phyloP scores from a whole-genome alignment of 2,888 invertebrate species.

The Julus scandinavius region DNA sequence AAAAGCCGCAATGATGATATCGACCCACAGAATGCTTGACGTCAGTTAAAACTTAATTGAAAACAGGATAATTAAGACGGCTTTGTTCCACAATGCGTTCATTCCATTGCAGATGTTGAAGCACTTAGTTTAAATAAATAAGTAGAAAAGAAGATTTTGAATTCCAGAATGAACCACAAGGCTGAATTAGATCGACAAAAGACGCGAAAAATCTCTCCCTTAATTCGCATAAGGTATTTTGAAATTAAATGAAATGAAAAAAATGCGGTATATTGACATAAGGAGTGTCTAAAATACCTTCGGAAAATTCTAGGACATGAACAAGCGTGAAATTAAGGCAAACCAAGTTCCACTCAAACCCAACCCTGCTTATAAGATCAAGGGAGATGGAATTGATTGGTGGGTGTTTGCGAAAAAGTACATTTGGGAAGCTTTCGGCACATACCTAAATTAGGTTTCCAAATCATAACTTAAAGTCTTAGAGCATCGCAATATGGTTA shows the following conservation, averaged over 20 bases:
- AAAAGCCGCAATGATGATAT: slow-evolving; percentile 13
- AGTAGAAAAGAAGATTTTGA: not conserved
- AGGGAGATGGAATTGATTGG: not conserved
- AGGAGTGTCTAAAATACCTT: not conserved
- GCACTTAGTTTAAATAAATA: slow-evolving; percentile 30
- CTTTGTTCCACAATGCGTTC: not conserved
- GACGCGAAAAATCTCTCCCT: not conserved
- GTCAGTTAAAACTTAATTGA: slow-evolving; percentile 6
- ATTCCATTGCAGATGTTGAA: not conserved
- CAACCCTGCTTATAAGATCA: not conserved
- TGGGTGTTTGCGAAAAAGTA: not conserved
- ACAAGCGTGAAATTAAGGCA: not conserved
- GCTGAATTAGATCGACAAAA: not conserved
- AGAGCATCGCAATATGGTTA: not conserved
- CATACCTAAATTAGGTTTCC: not conserved
- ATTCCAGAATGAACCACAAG: not conserved
- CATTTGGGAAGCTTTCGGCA: not conserved
- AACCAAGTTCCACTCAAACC: not conserved
- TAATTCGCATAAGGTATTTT: not conserved
- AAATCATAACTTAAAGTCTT: not conserved
- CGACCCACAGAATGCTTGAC: not conserved
- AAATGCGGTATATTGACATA: not conserved
- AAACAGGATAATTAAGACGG: slow-evolving; percentile 28
- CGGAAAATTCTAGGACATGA: not conserved
- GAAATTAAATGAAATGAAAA: not conserved